Evolutionary conservation across 2,797 vertebrate genomes (phyloP), one percentile per base, ranked within the genome.

Genomic region (Hemitrygon akajei): DNA sequence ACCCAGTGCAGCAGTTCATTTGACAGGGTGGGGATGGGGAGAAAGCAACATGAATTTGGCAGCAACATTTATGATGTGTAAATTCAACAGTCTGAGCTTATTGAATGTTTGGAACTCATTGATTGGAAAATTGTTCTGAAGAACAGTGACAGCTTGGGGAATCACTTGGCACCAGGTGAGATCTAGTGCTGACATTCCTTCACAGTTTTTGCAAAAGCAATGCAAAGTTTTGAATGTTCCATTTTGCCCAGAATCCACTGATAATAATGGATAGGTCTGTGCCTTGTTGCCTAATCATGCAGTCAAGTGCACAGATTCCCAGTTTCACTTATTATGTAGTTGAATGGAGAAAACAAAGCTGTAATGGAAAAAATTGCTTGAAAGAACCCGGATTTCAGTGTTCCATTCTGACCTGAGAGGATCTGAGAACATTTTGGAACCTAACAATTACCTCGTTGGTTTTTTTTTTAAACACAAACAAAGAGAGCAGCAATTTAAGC

Each of bases 161-260:
- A 87, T 66, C 60, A 60, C 66, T n/a, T 18, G 14, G 66, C 69
- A 76, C 91, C 89, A 30, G 30, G 7, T 47, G 12, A 93, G 71
- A 40, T 75, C 25, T 40, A 63, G 91, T 34, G 30, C 37, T 76
- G 40, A 56, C 11, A 76, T 30, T 76, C 30, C 91, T 76, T 56
- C 91, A 58, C 91, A 56, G 37, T 30, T 5, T 56, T 73, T 73
- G 12, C 69, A 71, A 47, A 25, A 73, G 69, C 14, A 91, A 91
- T 92, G 69, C 34, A 92, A 92, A 92, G 69, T 92, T 93, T 93
- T 93, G 91, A 93, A 93, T 93, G 91, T 93, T 93, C 71, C 71
- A 76, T 93, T 93, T 93, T 93, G 71, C 91, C 91, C 71, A 73
- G 66, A 93, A 56, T 76, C 71, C 40, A 93, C 11, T 93, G 40